Evolutionary conservation across 2,888 invertebrate species (phyloP).

Genomic region (Furcula furcula): DNA sequence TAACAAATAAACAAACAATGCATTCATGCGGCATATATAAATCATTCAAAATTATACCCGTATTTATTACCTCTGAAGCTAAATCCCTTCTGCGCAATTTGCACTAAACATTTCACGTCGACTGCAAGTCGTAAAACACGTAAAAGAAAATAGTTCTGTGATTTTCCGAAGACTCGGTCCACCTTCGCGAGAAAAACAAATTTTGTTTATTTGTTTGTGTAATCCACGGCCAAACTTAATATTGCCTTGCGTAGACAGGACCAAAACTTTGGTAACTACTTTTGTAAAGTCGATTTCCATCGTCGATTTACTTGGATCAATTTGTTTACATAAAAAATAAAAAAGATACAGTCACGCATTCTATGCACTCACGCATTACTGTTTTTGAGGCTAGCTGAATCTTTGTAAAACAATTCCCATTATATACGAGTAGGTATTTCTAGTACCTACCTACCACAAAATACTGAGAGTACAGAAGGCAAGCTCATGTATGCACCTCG

Average conservation of each 20-base stretch:
- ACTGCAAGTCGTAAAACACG: conserved; percentile 53
- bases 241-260: conserved; percentile 7
- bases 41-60: conserved; percentile 32
- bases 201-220: conserved; percentile 21
- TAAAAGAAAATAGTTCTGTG: conserved; percentile 26
- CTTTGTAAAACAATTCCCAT: too few relatives aligned
- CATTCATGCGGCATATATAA: too few relatives aligned
- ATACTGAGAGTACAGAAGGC: too few relatives aligned
- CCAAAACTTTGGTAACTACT: background rate
- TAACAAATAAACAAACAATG: too few relatives aligned
- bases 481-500: too few relatives aligned
- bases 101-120: conserved; percentile 49
- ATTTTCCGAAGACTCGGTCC: conserved; percentile 30
- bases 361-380: too few relatives aligned
- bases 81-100: conserved; percentile 50
- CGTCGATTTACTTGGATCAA: background rate
- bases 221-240: conserved; percentile 20
- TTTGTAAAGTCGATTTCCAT: conserved; percentile 1
- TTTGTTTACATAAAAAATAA: too few relatives aligned
- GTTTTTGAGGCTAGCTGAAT: background rate
- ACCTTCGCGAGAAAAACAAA: conserved; percentile 20
- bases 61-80: conserved; percentile 49
- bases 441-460: too few relatives aligned
- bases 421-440: too few relatives aligned
- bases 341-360: too few relatives aligned